Conservation (phyloP, 30 jellyfish, hydroid and myxozoan genomes). For the Aurelia aurita region DNA sequence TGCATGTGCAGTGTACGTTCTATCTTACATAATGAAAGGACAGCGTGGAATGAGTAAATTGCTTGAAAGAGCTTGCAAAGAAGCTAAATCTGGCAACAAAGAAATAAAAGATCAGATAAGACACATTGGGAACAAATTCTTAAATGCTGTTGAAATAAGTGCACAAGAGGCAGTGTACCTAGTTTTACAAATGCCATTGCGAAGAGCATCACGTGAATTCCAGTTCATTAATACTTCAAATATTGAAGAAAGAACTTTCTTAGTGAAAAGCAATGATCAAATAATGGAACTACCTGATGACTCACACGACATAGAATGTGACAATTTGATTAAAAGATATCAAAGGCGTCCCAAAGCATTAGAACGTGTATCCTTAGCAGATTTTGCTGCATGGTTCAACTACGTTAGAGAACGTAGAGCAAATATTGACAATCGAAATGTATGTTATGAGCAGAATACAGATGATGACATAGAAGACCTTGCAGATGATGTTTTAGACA, state of each 20-base stretch:
- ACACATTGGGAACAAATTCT: no score
- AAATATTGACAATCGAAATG: not conserved
- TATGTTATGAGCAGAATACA: not conserved
- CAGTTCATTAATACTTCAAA: constrained; percentile 36
- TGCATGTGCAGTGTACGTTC: no score
- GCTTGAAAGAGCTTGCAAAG: no score
- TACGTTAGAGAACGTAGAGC: not conserved
- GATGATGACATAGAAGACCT: constrained; percentile 10
- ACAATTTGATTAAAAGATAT: constrained; percentile 13
- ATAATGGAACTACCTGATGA: constrained; percentile 25
- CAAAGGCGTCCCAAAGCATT: constrained; percentile 34
- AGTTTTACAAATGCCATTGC: no score
- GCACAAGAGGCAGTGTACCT: constrained; percentile 51
- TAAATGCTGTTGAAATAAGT: constrained; percentile 44
- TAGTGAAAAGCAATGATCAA: not conserved
- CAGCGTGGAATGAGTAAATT: no score
- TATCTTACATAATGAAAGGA: no score
- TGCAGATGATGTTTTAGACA: not conserved
- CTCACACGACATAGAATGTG: constrained; percentile 22
- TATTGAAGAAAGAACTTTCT: not conserved
- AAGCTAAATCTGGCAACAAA: not conserved
- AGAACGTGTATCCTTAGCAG: constrained; percentile 26
- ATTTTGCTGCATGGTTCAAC: constrained; percentile 31
- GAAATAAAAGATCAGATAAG: not conserved
- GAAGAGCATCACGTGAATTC: constrained; percentile 24